Base-by-base conservation (phyloP, 2,797 vertebrate genomes). In the Trematomus bernacchii region DNA sequence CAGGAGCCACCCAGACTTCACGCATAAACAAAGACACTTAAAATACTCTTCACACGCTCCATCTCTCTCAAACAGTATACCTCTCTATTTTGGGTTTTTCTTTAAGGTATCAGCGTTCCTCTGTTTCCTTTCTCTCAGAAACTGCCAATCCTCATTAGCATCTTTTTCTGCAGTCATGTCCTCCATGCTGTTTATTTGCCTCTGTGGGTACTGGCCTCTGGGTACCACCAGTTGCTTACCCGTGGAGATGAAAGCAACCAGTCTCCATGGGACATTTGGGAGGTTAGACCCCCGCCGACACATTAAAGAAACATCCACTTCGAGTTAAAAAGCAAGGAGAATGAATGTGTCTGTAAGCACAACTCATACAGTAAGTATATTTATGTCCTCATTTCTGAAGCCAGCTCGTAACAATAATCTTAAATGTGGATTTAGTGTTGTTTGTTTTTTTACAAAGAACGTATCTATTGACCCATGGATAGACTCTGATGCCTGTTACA, bases 1-100 rank as follows among this genome's bases (percentile, higher is more conserved):
- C 33, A 86, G 91, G 92, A 92, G 19, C 64, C 69, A 69, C 65
- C 68, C 58, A 71, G 77, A 74, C 81, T 87, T 67, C 58, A 70
- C 33, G 57, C 74, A 89, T 91, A 90, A 91, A 93, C 85, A 93
- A 86, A 88, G 72, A 80, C 83, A 85, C 83, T 90, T 88, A 83
- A 91, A 89, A 88, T 81, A 88, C 85, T 79, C 84, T 85, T 86
- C 73, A 77, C 74, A 84, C 59, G 71, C 71, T 54, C 57, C 48
- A 12, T 46, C 65, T 58, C 43, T 71, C 61, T 77, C 75, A 79
- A 65, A 70, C 53, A 19, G 69, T 70, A 57, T 70, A 70, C 47
- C 58, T 77, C 73, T 87, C 81, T 69, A 73, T 80, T 52, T 43
- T 10, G 50, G n/a, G 52, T 71, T 64, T 85, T 55, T 60, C 66